Conservation (phyloP, 2,888 invertebrate genomes). For the Schizotus pectinicornis region DNA sequence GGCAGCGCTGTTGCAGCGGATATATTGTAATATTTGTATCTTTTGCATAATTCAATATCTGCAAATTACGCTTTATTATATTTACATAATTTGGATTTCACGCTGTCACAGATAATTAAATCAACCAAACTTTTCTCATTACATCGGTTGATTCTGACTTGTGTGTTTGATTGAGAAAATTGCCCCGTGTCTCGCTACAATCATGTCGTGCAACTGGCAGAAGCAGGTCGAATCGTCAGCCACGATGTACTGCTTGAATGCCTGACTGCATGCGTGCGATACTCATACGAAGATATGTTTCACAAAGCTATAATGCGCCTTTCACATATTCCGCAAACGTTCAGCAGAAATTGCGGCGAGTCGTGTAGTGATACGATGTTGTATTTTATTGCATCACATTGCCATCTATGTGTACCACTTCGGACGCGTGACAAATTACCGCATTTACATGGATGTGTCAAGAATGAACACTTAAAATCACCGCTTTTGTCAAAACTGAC, state of each 20-base stretch:
- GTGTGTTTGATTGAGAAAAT: constrained; percentile 41
- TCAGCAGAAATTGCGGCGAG: constrained; percentile 30
- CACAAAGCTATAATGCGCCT: constrained; percentile 19
- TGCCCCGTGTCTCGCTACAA: neutral
- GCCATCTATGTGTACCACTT: constrained; percentile 35
- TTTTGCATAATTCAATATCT: constrained; percentile 47
- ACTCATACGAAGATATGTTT: constrained; percentile 18
- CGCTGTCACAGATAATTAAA: constrained; percentile 49
- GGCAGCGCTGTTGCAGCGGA: constrained; percentile 17
- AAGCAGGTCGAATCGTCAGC: neutral
- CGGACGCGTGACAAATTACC: constrained; percentile 41
- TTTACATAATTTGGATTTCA: constrained; percentile 50
- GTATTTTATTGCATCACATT: constrained; percentile 38
- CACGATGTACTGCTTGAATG: neutral
- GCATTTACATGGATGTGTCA: constrained; percentile 41
- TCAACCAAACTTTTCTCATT: constrained; percentile 49
- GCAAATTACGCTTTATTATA: constrained; percentile 47
- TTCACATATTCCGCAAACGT: constrained; percentile 33
- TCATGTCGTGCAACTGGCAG: no score
- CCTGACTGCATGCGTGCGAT: constrained; percentile 13
- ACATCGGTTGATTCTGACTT: constrained; percentile 40
- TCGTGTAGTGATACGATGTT: constrained; percentile 31
- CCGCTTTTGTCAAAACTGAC: constrained; percentile 21
- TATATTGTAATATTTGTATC: constrained; percentile 36
- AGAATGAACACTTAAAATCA: constrained; percentile 38